These are phyloP conservation scores for Mormyrops boulengeri DNA, from an alignment of 2,797 vertebrate species.

Conservation along the genomic window DNA sequence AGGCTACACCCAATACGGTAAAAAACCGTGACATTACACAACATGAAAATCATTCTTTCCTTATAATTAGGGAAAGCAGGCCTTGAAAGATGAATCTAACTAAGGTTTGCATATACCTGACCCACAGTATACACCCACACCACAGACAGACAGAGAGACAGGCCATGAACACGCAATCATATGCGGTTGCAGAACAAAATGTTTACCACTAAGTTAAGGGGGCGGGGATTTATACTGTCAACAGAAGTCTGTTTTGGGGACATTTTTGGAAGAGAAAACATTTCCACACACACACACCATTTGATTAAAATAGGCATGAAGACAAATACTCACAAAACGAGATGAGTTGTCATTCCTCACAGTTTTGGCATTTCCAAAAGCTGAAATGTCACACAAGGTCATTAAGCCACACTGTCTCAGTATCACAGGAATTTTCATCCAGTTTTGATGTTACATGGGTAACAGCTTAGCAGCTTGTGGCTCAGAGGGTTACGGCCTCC, in stretches of 20 bases:
- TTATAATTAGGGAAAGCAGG: background rate
- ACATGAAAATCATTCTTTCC: background rate
- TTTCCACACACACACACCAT: background rate
- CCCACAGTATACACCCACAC: constrained; percentile 26
- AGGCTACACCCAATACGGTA: background rate
- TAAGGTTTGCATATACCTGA: constrained; percentile 32
- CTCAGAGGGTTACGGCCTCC: background rate
- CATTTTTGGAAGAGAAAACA: background rate
- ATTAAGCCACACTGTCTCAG: constrained; percentile 25
- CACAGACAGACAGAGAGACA: background rate
- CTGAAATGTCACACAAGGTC: constrained; percentile 50
- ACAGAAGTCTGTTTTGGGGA: background rate
- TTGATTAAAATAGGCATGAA: background rate
- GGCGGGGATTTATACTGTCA: background rate
- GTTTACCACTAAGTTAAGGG: too few species aligned
- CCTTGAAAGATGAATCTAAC: constrained; percentile 30
- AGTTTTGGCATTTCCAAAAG: constrained; percentile 98
- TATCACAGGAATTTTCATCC: background rate
- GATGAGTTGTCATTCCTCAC: constrained; percentile 97
- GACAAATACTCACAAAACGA: constrained; percentile 86
- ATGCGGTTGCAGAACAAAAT: background rate
- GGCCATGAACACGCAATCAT: background rate
- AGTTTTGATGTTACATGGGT: background rate
- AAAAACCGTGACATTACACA: background rate
- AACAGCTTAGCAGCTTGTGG: background rate